A percentile compares a stretch with the other conserved stretches of the same genome.
Conservation (phyloP, 2,113 vertebrate genomes). For the Anguilla japonica region DNA sequence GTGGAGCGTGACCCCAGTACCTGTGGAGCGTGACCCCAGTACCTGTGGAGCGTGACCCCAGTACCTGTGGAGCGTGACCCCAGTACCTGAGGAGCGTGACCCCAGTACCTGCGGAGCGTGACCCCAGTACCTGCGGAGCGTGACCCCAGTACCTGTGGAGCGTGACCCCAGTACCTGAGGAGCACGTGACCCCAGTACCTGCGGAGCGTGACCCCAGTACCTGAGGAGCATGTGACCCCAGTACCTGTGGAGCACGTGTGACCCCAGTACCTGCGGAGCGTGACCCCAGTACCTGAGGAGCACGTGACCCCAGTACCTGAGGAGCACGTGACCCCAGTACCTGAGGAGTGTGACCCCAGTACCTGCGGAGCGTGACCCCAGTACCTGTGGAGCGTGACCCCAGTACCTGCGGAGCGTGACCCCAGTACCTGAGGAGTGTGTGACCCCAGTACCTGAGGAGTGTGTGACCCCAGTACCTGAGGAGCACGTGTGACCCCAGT, state of each 20-base stretch:
- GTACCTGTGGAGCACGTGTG: neutral
- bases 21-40: slow-evolving; percentile 58
- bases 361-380: slow-evolving; percentile 69
- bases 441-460: slow-evolving; percentile 70
- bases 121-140: too few species aligned
- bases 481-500: slow-evolving; percentile 6
- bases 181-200: slow-evolving; percentile 65
- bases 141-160: slow-evolving; percentile 80
- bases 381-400: slow-evolving; percentile 69
- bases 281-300: neutral
- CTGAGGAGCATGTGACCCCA: too few species aligned
- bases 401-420: slow-evolving; percentile 53
- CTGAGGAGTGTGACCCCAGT: slow-evolving; percentile 58
- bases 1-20: slow-evolving; percentile 61
- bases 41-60: slow-evolving; percentile 69
- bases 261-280: slow-evolving; percentile 83
- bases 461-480: too few species aligned
- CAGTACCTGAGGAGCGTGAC: neutral
- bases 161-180: slow-evolving; percentile 61
- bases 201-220: slow-evolving; percentile 70
- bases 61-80: slow-evolving; percentile 53
- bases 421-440: neutral
- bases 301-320: neutral
- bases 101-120: slow-evolving; percentile 69
- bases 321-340: slow-evolving; percentile 52